A percentile compares a stretch with the other conserved stretches of the same genome.
phyloP scores from a whole-genome alignment of 2,113 vertebrate genomes.

The Emydocephalus ijimae region DNA sequence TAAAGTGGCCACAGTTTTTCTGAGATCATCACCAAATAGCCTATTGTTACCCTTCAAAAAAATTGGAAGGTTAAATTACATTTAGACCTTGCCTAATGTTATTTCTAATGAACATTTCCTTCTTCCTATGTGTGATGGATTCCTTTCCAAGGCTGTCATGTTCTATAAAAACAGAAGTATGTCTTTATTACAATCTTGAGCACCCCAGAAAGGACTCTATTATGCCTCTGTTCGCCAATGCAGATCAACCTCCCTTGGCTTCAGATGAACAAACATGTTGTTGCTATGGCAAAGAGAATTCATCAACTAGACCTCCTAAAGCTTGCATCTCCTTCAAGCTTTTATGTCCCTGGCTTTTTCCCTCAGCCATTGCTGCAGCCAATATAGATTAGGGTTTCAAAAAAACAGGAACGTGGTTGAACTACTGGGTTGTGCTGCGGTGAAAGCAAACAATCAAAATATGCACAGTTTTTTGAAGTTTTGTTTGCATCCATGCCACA shows the following conservation, averaged over 20 bases:
- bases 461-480: not conserved
- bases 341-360: not conserved
- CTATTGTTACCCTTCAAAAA: not conserved
- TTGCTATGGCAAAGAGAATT: not conserved
- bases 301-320: not conserved
- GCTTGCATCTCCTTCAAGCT: not conserved
- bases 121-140: not conserved
- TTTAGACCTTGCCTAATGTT: not conserved
- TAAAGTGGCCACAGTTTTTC: not conserved
- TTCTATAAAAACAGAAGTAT: not conserved
- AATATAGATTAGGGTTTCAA: not conserved
- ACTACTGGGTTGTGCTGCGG: not conserved
- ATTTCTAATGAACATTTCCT: not conserved
- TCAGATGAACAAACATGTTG: not conserved
- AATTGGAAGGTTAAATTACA: not conserved
- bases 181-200: not conserved
- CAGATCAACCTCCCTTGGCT: not conserved
- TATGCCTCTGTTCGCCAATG: not conserved
- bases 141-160: not conserved
- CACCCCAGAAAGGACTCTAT: not conserved
- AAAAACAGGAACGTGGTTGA: not conserved
- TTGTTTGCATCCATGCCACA: not conserved
- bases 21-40: not conserved
- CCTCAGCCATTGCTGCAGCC: not conserved
- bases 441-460: not conserved